A percentile compares a stretch with the other conserved stretches of the same genome.
phyloP scores from a whole-genome alignment of 2,888 invertebrate species.

The Synanthedon vespiformis region DNA sequence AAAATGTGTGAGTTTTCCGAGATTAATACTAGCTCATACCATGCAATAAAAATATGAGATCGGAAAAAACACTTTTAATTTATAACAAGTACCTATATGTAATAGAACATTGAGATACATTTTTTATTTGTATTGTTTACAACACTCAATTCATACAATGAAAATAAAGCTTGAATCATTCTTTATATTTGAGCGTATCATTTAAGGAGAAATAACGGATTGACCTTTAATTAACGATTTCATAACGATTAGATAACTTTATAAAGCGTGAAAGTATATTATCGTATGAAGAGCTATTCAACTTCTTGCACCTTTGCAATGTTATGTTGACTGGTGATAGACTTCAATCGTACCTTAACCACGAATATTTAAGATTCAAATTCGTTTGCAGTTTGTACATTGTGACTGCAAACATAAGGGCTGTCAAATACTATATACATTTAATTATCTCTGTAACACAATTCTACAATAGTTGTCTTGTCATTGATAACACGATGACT shows the following conservation, averaged over 20 bases:
- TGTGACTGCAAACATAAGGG: background rate
- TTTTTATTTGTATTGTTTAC: too few species aligned
- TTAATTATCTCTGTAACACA: conserved; percentile 14
- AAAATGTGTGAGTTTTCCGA: too few species aligned
- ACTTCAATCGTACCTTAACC: background rate
- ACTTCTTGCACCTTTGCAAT: background rate
- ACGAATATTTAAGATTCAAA: background rate
- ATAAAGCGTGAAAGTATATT: conserved; percentile 33
- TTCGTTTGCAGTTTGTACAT: background rate
- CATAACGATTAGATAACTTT: conserved; percentile 41
- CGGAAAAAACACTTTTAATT: too few species aligned
- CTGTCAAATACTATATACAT: conserved; percentile 1
- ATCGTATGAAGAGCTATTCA: background rate
- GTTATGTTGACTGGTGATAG: background rate
- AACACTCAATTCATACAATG: too few species aligned
- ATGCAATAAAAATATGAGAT: too few species aligned
- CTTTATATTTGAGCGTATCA: too few species aligned
- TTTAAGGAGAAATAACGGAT: conserved; percentile 1
- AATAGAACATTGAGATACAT: too few species aligned
- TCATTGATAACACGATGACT: conserved; percentile 23
- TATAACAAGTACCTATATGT: too few species aligned
- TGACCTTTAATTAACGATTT: conserved; percentile 18
- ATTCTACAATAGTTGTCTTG: conserved; percentile 15
- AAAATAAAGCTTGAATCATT: too few species aligned
- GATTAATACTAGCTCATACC: too few species aligned